Percentiles rank a stretch among this genome's conserved stretches.
Conservation (phyloP, 92 coral and sea anemone genomes). For the Pocillopora meandrina region DNA sequence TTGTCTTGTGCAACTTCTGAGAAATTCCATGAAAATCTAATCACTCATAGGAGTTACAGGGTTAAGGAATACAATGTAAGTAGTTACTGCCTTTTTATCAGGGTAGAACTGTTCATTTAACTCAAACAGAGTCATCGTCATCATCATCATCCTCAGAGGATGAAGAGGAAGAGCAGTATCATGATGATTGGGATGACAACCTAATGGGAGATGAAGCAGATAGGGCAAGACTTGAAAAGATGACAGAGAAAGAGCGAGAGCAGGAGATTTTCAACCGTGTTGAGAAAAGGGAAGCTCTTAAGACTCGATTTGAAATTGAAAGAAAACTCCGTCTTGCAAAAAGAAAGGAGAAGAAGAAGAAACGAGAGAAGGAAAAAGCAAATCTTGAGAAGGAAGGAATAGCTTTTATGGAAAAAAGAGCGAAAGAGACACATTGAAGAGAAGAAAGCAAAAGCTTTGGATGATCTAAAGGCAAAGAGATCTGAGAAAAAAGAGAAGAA, state of each 20-base stretch:
- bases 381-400: conserved; percentile 85
- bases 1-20: too few relatives aligned
- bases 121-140: conserved; percentile 62
- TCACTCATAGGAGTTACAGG: too few relatives aligned
- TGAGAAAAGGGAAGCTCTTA: conserved; percentile 96
- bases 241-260: conserved; percentile 98
- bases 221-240: conserved; percentile 87
- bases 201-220: conserved; percentile 97
- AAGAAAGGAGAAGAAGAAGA: conserved; percentile 91
- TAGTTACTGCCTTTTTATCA: too few relatives aligned
- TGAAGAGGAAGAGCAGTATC: conserved; percentile 88
- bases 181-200: conserved; percentile 95
- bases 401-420: conserved; percentile 89
- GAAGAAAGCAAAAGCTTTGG: conserved; percentile 94
- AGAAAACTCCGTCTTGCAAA: conserved; percentile 83
- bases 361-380: conserved; percentile 77
- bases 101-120: neutral
- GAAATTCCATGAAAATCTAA: too few relatives aligned
- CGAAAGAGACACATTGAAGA: conserved; percentile 93
- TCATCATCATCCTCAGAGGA: conserved; percentile 89
- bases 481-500: conserved; percentile 87
- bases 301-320: conserved; percentile 94
- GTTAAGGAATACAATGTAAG: too few relatives aligned
- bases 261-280: conserved; percentile 91
- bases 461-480: conserved; percentile 89